Conservation (phyloP, 2,113 vertebrate species). For the Sinocyclocheilus maitianheensis region DNA sequence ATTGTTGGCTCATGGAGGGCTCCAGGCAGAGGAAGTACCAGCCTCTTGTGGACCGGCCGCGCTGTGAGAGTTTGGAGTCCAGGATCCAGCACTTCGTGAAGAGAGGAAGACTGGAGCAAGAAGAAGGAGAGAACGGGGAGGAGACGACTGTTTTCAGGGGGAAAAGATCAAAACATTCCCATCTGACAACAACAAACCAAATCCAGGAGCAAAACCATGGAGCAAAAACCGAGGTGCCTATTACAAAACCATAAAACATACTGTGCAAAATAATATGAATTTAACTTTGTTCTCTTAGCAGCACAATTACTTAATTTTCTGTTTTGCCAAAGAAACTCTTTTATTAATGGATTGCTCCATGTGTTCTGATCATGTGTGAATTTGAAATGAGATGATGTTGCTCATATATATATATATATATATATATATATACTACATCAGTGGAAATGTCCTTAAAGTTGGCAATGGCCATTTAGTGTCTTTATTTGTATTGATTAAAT, state of each 20-base stretch:
- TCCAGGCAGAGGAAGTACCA: conserved; percentile 82
- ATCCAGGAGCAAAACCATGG: not conserved
- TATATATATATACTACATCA: too few species aligned
- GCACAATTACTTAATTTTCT: not conserved
- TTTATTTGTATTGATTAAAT: not conserved
- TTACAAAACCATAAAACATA: too few species aligned
- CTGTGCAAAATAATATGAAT: too few species aligned
- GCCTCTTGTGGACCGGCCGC: conserved; percentile 83
- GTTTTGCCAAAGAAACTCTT: not conserved
- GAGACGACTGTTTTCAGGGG: conserved; percentile 61
- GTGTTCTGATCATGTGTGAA: too few species aligned
- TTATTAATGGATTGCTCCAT: not conserved
- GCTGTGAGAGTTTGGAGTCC: conserved; percentile 89
- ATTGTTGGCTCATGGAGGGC: conserved; percentile 83
- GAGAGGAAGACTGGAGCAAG: conserved; percentile 82
- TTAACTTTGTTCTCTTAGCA: not conserved
- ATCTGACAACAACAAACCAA: conserved; percentile 41
- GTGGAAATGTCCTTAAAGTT: too few species aligned
- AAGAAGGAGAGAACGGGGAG: conserved; percentile 69
- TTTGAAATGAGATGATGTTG: too few species aligned
- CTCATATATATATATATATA: too few species aligned
- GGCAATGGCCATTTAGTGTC: not conserved
- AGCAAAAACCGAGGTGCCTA: not conserved
- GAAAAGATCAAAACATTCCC: conserved; percentile 64
- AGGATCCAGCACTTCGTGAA: conserved; percentile 87